Conservation (phyloP, 2,888 invertebrate species). For the Apamea anceps region DNA sequence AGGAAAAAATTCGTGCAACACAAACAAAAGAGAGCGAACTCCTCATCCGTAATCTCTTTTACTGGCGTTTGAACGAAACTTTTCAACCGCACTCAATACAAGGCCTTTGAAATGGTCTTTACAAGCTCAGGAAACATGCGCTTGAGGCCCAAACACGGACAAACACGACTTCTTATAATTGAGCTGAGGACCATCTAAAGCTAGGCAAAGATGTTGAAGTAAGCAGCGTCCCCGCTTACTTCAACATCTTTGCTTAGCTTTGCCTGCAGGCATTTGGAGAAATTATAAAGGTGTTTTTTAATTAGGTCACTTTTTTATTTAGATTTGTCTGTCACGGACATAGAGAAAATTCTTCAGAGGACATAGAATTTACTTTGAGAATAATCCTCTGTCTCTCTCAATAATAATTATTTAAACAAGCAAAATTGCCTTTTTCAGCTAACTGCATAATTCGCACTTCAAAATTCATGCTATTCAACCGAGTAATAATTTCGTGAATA, state of each 20-base stretch:
- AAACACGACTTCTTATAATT: constrained; percentile 66
- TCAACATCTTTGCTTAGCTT: too few species aligned
- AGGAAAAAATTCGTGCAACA: constrained; percentile 60
- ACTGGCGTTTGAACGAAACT: constrained; percentile 71
- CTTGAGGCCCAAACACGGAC: constrained; percentile 59
- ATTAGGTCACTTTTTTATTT: constrained; percentile 28
- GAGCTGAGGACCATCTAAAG: constrained; percentile 46
- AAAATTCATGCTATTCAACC: constrained; percentile 33
- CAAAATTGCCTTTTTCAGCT: neutral
- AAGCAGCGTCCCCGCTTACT: neutral
- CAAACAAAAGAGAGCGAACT: constrained; percentile 70
- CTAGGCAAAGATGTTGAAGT: constrained; percentile 25
- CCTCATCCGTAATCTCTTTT: constrained; percentile 73
- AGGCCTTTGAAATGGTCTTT: constrained; percentile 67
- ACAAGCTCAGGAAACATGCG: constrained; percentile 56
- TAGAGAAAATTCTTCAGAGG: neutral
- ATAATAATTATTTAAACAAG: neutral
- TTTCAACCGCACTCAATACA: constrained; percentile 72
- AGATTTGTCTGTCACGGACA: neutral
- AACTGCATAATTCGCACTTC: constrained; percentile 10
- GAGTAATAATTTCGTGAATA: constrained; percentile 38
- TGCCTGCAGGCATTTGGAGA: constrained; percentile 31
- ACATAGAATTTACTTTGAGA: neutral
- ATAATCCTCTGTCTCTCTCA: neutral
- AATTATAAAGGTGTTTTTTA: constrained; percentile 30